These are phyloP conservation scores for Pristionchus entomophagus DNA, from an alignment of 2,888 invertebrate genomes.

Conservation along the genomic window DNA sequence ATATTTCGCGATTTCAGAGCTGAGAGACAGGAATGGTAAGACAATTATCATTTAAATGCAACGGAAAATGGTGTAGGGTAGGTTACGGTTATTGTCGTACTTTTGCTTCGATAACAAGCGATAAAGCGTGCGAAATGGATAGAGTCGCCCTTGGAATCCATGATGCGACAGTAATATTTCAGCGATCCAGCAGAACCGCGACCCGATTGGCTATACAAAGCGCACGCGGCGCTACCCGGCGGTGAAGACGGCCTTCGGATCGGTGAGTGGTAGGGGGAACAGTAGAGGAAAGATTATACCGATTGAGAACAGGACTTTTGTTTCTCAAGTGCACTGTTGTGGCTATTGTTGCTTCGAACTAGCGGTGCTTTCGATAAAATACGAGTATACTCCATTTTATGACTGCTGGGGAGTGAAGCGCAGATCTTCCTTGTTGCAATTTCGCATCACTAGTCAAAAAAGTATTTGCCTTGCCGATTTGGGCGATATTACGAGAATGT, in stretches of 20 bases:
- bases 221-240: conserved; percentile 73
- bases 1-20: background rate
- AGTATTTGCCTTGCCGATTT: no score
- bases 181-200: conserved; percentile 75
- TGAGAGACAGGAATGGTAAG: no score
- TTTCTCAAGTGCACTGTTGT: background rate
- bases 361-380: no score
- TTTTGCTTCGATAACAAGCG: no score
- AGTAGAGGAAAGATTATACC: background rate
- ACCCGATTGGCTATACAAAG: conserved; percentile 75
- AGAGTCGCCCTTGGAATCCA: background rate
- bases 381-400: no score
- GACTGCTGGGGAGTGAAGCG: no score
- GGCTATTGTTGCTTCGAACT: background rate
- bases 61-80: no score
- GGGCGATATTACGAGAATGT: no score
- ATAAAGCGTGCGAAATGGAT: background rate
- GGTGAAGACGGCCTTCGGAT: conserved; percentile 50
- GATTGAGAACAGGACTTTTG: background rate
- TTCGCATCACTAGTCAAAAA: no score
- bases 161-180: conserved; percentile 44
- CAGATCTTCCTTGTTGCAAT: no score
- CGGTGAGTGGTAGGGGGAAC: conserved; percentile 44
- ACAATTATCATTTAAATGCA: no score
- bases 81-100: background rate